These are phyloP conservation scores for Haliclona indistincta DNA, from an alignment of 37 sponge, comb jelly and placozoan genomes.

Conservation along the genomic window DNA sequence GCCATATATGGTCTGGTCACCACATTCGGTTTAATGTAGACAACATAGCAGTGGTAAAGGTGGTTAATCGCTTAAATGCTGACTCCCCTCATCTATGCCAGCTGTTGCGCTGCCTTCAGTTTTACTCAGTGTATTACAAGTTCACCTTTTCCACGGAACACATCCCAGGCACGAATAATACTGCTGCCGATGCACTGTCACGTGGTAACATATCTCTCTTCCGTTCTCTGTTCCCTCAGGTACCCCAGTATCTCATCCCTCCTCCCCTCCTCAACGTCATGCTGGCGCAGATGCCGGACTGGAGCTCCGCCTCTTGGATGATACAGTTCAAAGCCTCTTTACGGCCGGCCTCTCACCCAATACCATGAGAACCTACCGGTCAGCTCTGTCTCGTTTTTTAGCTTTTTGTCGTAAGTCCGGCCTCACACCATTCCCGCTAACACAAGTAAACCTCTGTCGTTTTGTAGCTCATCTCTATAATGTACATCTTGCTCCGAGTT, in stretches of 20 bases:
- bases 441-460: not conserved
- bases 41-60: not conserved
- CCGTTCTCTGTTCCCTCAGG: not conserved
- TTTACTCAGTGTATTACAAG: not conserved
- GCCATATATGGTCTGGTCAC: not conserved
- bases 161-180: conserved; percentile 7
- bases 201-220: not conserved
- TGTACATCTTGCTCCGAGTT: not conserved
- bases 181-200: conserved; percentile 12
- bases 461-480: conserved; percentile 10
- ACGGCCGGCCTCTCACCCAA: conserved; percentile 19
- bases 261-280: not conserved
- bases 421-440: not conserved
- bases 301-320: not conserved
- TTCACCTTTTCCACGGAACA: not conserved
- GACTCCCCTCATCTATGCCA: not conserved
- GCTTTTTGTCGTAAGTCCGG: conserved; percentile 22
- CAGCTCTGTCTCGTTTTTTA: conserved; percentile 24
- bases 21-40: not conserved
- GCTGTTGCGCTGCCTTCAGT: conserved; percentile 13
- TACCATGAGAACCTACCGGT: conserved; percentile 24
- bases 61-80: not conserved
- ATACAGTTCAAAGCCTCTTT: not conserved
- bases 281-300: not conserved
- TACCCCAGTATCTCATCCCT: not conserved